These are phyloP conservation scores for Platorchestia sp. DNA, from an alignment of 1,140 invertebrate species.

Conservation along the genomic window DNA sequence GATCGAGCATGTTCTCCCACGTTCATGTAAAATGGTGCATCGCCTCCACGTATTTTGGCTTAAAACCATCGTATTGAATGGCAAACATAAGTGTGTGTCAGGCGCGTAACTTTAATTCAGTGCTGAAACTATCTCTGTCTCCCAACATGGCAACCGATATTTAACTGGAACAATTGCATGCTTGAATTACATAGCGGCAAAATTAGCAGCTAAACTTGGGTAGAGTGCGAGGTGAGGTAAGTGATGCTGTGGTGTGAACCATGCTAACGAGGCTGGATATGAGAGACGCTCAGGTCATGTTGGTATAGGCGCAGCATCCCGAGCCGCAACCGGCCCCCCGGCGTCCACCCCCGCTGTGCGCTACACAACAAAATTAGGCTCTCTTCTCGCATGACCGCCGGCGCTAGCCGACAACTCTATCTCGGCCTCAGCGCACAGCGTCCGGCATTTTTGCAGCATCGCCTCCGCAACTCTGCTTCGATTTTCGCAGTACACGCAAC, in stretches of 20 bases:
- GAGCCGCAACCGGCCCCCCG: background rate
- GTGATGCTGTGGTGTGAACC: background rate
- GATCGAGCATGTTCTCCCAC: too few relatives aligned
- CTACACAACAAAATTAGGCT: slow-evolving; percentile 47
- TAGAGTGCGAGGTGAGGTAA: background rate
- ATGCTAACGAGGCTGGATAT: background rate
- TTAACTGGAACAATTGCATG: background rate
- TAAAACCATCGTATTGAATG: too few relatives aligned
- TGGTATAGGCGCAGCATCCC: background rate
- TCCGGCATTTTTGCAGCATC: background rate
- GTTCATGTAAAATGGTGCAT: too few relatives aligned
- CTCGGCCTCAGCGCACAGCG: background rate
- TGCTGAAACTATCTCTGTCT: background rate
- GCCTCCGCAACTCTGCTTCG: background rate
- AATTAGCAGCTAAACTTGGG: background rate
- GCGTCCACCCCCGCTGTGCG: background rate
- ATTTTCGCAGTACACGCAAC: background rate
- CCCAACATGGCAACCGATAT: background rate
- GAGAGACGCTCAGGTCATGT: background rate
- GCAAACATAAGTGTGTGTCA: too few relatives aligned
- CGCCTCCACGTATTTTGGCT: too few relatives aligned
- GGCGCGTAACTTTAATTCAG: too few relatives aligned
- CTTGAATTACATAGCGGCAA: background rate
- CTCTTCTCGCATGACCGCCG: slow-evolving; percentile 31
- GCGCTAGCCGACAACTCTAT: slow-evolving; percentile 18